Evolutionary conservation across 2,113 vertebrate genomes (phyloP), one percentile per base, ranked within the genome.

Genomic region (Perognathus longimembris): DNA sequence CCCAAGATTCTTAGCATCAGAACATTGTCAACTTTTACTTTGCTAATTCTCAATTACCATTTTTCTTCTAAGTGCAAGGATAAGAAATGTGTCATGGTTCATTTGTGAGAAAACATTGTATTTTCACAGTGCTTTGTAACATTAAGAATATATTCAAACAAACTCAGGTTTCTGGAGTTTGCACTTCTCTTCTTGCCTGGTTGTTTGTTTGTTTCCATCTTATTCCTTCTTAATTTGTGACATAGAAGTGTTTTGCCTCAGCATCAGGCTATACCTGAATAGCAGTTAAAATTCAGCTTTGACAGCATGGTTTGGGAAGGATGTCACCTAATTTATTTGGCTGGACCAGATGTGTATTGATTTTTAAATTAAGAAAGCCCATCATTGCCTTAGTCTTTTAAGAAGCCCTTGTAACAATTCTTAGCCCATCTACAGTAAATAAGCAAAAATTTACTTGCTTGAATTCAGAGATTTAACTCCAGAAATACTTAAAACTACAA

Each of bases 311-410:
- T 63, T 80, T 96, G 96, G 96, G 89, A 95, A 97, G n/a, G 15
- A 83, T 85, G 50, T 86, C 91, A 75, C 22, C 95, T 88, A 81
- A 11, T 89, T 7, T 79, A 40, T 94, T 75, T 61, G 82, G 83
- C 59, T 91, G 28, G 80, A 92, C 0, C 61, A 28, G 86, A 84
- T 32, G 5, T 57, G 1, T 74, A 86, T 81, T 96, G 71, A 90
- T 93, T 96, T 97, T 97, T 95, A 95, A 95, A 45, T 95, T 30
- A 92, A 92, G 74, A 96, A 93, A 57, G 9, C 10, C 26, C 67
- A 42, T 96, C 90, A 83, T 69, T 77, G 82, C n/a, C 71, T 69
- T 73, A 30, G 21, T 57, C 32, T 81, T n/a, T 66, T 38, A 14
- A 69, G 82, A 95, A 94, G 64, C 79, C 28, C 59, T 80, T 59